Base-by-base conservation (phyloP, 2,797 vertebrate species). In the Psittacula echo region DNA sequence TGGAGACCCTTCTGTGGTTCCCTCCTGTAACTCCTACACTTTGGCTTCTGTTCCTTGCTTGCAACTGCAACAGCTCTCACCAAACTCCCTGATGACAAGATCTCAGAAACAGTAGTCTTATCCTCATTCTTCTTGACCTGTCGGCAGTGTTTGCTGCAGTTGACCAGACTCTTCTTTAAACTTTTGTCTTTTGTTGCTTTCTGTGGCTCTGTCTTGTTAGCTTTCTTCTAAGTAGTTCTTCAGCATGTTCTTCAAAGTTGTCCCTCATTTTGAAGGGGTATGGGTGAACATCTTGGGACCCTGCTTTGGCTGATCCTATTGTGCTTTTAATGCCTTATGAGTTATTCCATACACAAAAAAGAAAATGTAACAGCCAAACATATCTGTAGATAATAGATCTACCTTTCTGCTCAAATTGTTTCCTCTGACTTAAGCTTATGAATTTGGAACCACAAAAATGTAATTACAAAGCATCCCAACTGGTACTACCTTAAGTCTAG, bases 91-190 rank as follows among this genome's bases (percentile, higher is more conserved):
- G 44, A 76, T 95, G 95, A 91, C 91, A 91, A 76, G 70, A 94
- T 91, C 82, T 86, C 85, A 5, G 92, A 95, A 95, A 94, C 96
- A 95, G 94, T 96, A 95, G 94, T 97, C 91, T 93, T 94, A 12
- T 67, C 56, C 85, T 91, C 70, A 84, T 95, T 90, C 93, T 96
- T 95, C 77, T 85, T 94, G 82, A 87, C 79, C 93, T 93, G 80
- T 95, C 81, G 82, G 88, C 90, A 71, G 56, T 41, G 62, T 92
- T 89, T 73, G 70, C 85, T 85, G 73, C 70, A 81, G 79, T 92
- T 85, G 75, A 94, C 82, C 68, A 81, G 34, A 42, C 30, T 84
- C 5, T 75, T 90, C 48, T 80, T 91, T 71, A 85, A 77, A 80
- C 11, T 67, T 83, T 5, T 47, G n/a, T 58, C 20, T 79, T 87